Evolutionary conservation across 2,888 invertebrate genomes (phyloP), one percentile per base, ranked within the genome.

Genomic region (Marronus borbonicus): DNA sequence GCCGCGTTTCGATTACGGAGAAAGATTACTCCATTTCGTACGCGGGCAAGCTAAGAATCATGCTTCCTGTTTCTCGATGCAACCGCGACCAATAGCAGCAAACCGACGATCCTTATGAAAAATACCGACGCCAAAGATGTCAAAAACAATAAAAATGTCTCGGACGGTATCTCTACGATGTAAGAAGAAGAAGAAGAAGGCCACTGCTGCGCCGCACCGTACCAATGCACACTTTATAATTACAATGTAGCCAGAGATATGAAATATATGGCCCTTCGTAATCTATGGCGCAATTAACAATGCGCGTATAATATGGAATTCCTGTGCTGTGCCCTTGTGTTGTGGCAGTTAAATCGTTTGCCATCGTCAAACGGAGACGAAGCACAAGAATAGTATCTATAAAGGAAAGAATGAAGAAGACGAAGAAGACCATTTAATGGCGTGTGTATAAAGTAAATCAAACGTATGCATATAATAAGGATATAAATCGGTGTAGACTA

Each of bases 401-500:
- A 20, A 58, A 20, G 55, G 55, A 58, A 58, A 58, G 20, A 58
- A 58, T 39, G 24, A 68, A 58, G 66, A 70, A 70, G 69, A 50
- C 12, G 50, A 75, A 68, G 55, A 77, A 70, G 60, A 70, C 69
- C 77, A 55, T 77, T 70, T 60, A 77, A 69, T 70, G 60, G 36
- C 77, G 62, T 60, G 60, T 77, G 69, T 77, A 77, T 77, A 77
- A 77, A 77, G 60, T 69, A 68, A 77, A 69, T 68, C 68, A 70
- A 68, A 20, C 69, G 69, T 69, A 58, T 77, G 76, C 55, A 69
- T 68, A 69, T 70, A 77, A 60, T 77, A 62, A 77, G 69, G 68
- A 77, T 77, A 77, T 77, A 77, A 77, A 77, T 77, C 70, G 68
- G 76, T 44, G 20, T 76, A 68, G 55, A 58, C 55, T 60, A 52